These are phyloP conservation scores for Chloroceryle inda DNA, from an alignment of 2,797 vertebrate genomes.

Conservation along the genomic window DNA sequence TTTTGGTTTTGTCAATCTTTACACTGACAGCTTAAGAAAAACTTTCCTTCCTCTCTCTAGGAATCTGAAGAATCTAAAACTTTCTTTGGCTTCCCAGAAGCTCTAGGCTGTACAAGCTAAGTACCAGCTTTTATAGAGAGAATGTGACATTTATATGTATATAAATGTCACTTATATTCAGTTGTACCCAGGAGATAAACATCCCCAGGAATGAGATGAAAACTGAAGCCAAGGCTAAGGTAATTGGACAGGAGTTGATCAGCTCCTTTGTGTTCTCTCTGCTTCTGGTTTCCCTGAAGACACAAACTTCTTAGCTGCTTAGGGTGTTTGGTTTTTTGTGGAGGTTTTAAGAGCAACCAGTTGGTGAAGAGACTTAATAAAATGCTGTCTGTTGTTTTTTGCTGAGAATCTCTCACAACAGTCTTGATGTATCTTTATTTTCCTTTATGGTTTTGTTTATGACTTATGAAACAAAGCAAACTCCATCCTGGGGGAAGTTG, in stretches of 20 bases:
- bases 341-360: background rate
- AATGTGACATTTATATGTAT: background rate
- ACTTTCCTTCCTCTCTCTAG: background rate
- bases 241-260: background rate
- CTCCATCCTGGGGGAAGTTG: background rate
- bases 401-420: background rate
- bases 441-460: background rate
- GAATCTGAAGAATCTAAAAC: background rate
- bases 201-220: background rate
- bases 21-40: background rate
- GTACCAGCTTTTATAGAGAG: background rate
- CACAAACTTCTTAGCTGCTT: background rate
- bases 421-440: background rate
- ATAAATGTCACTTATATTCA: background rate
- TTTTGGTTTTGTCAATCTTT: background rate
- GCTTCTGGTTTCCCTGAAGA: background rate
- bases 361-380: constrained; percentile 5
- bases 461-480: background rate
- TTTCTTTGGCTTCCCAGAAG: background rate
- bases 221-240: background rate
- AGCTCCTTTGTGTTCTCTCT: background rate
- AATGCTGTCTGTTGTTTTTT: background rate
- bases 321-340: background rate
- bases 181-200: background rate
- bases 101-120: background rate